A percentile compares a stretch with the other conserved stretches of the same genome.
Conservation (phyloP, 2,797 vertebrate genomes). For the Passerculus sandwichensis region DNA sequence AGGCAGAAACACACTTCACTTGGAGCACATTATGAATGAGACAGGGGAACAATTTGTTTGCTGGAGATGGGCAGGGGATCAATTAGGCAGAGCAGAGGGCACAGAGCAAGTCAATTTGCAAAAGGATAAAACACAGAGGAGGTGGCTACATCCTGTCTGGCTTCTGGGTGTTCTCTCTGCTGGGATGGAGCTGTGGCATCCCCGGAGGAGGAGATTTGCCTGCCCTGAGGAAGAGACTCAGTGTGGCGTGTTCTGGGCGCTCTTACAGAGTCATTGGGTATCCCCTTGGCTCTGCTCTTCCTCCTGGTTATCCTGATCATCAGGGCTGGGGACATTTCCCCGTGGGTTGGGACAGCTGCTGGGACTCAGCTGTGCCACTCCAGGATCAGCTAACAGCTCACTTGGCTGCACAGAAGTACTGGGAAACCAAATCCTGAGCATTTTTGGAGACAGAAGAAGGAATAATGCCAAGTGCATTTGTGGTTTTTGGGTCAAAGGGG, state of each 20-base stretch:
- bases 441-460: background rate
- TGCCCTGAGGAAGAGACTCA: background rate
- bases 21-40: background rate
- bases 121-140: background rate
- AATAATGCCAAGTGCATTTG: background rate
- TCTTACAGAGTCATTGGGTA: background rate
- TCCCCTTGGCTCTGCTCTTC: background rate
- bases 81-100: background rate
- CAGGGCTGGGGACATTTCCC: background rate
- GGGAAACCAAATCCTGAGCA: background rate
- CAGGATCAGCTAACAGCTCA: background rate
- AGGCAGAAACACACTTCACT: conserved; percentile 38
- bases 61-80: background rate
- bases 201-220: background rate
- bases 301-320: background rate
- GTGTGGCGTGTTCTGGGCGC: rapidly evolving
- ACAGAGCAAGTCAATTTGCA: background rate
- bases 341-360: background rate
- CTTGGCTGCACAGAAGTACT: background rate
- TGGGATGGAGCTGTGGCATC: background rate
- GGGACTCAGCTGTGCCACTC: background rate
- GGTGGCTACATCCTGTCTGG: background rate
- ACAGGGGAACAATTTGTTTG: conserved; percentile 1
- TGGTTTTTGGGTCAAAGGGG: rapidly evolving
- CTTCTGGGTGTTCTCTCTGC: background rate